These are phyloP conservation scores for Oreocharis arfaki DNA, from an alignment of 2,113 vertebrate species.

Conservation along the genomic window DNA sequence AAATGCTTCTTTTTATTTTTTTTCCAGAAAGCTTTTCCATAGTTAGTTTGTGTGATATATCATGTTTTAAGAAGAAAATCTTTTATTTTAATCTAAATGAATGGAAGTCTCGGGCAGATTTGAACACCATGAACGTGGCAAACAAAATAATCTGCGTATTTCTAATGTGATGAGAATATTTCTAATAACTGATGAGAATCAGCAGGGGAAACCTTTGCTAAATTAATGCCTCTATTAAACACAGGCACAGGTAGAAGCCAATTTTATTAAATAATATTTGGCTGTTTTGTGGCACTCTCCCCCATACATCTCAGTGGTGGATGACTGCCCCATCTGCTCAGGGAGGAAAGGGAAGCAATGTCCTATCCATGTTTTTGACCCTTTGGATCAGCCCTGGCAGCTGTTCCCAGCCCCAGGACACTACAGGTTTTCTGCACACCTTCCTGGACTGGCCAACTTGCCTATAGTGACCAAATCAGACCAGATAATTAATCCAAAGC, in stretches of 20 bases:
- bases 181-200: not conserved
- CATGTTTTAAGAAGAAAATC: not conserved
- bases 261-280: not conserved
- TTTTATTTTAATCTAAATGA: not conserved
- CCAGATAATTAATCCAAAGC: not conserved
- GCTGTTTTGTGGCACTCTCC: not conserved
- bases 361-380: not conserved
- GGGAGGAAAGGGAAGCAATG: not conserved
- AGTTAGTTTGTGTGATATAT: not conserved
- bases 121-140: not conserved
- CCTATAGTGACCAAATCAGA: fast-evolving
- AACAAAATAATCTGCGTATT: not conserved
- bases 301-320: not conserved
- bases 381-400: not conserved
- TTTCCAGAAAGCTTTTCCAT: not conserved
- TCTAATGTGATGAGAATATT: not conserved
- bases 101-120: not conserved
- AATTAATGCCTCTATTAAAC: not conserved
- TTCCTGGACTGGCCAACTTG: not conserved
- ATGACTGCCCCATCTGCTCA: not conserved
- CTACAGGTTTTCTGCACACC: not conserved
- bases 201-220: not conserved
- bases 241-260: not conserved
- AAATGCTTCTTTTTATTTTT: no score
- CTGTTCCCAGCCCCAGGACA: not conserved